Evolutionary conservation across 2,888 invertebrate genomes (phyloP).

Genomic region (Caenorhabditis panamensis): DNA sequence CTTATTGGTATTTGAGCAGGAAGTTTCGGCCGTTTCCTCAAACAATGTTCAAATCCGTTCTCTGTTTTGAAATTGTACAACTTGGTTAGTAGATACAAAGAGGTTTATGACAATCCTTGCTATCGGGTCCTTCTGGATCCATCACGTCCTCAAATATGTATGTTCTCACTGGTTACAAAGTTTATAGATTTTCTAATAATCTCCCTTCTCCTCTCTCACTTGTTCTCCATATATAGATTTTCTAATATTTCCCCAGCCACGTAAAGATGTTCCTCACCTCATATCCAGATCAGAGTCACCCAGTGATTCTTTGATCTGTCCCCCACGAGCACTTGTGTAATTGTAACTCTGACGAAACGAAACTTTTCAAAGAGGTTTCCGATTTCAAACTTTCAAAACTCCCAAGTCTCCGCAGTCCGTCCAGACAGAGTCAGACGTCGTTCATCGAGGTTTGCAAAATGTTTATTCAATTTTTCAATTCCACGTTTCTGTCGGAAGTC

Average conservation of each 20-base stretch:
- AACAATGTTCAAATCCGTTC: too few species aligned
- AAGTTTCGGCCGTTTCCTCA: too few species aligned
- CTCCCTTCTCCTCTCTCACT: too few species aligned
- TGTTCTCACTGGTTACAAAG: too few species aligned
- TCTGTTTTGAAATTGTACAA: neutral
- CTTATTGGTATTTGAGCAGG: neutral
- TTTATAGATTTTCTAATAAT: too few species aligned
- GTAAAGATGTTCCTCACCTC: neutral
- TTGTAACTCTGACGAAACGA: constrained; percentile 15
- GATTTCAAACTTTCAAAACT: constrained; percentile 25
- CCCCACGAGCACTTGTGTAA: constrained; percentile 10
- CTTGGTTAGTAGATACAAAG: too few species aligned
- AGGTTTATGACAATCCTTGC: too few species aligned
- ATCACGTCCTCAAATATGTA: too few species aligned
- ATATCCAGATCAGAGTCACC: neutral
- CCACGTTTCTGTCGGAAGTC: constrained; percentile 6
- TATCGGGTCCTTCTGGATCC: too few species aligned
- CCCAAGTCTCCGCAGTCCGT: too few species aligned
- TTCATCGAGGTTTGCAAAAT: constrained; percentile 31
- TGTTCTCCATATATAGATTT: too few species aligned
- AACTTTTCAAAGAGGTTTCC: constrained; percentile 24
- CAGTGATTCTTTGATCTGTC: constrained; percentile 14
- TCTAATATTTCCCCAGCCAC: too few species aligned
- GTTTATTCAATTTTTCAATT: constrained; percentile 23
- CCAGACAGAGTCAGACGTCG: constrained; percentile 20